Evolutionary conservation across 2,888 invertebrate species (phyloP).

Genomic region (Dryocosmus kuriphilus): DNA sequence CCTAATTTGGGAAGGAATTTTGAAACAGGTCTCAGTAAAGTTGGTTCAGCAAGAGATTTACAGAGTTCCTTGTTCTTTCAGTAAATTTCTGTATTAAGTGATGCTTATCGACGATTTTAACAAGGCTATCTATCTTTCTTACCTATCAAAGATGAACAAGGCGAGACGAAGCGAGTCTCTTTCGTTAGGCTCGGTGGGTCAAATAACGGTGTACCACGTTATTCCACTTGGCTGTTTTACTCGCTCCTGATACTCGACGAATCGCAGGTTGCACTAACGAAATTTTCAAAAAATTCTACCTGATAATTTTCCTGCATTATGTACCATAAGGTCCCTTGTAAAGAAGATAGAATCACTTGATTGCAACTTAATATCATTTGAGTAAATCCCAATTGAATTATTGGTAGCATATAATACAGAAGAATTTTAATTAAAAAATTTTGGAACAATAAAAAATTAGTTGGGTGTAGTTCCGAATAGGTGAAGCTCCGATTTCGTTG

Average conservation of each 20-base stretch:
- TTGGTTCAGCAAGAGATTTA: neutral
- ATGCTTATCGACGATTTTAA: conserved; percentile 41
- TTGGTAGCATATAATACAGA: no score
- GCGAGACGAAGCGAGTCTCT: conserved; percentile 58
- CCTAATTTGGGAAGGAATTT: neutral
- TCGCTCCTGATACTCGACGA: conserved; percentile 49
- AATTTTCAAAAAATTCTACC: neutral
- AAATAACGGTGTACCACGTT: conserved; percentile 72
- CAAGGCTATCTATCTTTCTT: conserved; percentile 34
- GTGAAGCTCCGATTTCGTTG: no score
- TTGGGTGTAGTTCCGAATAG: no score
- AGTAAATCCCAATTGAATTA: no score
- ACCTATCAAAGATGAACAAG: conserved; percentile 53
- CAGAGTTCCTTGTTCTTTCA: neutral
- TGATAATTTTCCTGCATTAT: neutral
- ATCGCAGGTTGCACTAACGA: conserved; percentile 41
- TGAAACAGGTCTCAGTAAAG: neutral
- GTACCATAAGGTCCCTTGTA: neutral
- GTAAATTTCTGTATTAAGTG: conserved; percentile 5
- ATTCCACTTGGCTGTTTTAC: conserved; percentile 67
- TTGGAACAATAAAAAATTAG: no score
- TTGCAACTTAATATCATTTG: neutral
- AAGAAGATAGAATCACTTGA: neutral
- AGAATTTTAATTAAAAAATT: no score
- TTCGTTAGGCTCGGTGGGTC: conserved; percentile 71